Conservation (phyloP, 1,140 invertebrate genomes). For the Drosophila pectinifera region DNA sequence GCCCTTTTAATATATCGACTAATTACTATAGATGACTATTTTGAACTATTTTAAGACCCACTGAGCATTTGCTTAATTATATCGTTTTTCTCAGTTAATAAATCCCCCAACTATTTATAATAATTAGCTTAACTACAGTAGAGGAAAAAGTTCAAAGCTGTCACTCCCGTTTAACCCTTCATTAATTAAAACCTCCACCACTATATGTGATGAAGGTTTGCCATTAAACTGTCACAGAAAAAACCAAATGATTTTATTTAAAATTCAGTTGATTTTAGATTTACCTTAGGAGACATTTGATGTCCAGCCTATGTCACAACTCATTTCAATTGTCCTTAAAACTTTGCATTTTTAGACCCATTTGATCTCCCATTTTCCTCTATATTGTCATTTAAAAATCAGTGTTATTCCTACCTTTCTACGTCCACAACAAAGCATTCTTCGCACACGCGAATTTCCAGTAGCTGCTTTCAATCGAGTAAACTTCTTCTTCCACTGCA, state of each 20-base stretch:
- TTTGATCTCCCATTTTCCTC: too few species aligned
- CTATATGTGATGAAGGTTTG: not conserved
- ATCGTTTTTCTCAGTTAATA: not conserved
- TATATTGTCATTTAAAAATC: not conserved
- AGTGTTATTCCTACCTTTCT: conserved; percentile 89
- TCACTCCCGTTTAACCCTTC: not conserved
- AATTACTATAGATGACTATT: not conserved
- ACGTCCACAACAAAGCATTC: conserved; percentile 94
- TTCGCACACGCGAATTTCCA: conserved; percentile 90
- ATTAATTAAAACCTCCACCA: not conserved
- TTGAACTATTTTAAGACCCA: not conserved
- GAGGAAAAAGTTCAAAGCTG: not conserved
- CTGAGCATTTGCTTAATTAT: not conserved
- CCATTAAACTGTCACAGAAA: not conserved
- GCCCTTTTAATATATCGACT: not conserved
- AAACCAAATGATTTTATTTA: not conserved
- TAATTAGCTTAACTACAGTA: not conserved
- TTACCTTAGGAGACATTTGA: not conserved
- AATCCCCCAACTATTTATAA: not conserved
- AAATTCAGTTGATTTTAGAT: not conserved
- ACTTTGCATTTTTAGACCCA: not conserved
- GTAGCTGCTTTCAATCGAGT: conserved; percentile 89
- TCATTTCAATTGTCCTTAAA: not conserved
- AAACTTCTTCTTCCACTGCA: conserved; percentile 91
- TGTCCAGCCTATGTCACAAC: not conserved